Conservation (phyloP, 2,113 vertebrate species). For the Equus quagga region DNA sequence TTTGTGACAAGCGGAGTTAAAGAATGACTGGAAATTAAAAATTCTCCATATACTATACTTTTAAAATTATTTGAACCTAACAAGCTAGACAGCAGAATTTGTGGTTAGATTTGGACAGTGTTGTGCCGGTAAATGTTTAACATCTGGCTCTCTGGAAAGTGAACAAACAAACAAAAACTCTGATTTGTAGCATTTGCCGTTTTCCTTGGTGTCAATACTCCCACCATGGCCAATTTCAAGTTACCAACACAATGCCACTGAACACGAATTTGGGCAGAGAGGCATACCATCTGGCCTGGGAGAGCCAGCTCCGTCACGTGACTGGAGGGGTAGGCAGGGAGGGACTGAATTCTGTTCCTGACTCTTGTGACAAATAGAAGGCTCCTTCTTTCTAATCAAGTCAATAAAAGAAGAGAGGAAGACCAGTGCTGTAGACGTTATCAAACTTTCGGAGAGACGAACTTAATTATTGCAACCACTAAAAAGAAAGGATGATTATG, state of each 20-base stretch:
- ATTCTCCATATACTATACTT: background rate
- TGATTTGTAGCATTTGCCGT: background rate
- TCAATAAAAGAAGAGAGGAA: background rate
- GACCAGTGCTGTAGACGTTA: background rate
- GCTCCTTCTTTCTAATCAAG: background rate
- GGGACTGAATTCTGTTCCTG: background rate
- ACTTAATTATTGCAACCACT: background rate
- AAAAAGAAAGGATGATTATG: background rate
- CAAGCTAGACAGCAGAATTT: background rate
- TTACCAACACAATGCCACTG: background rate
- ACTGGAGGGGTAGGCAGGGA: background rate
- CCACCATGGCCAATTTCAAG: background rate
- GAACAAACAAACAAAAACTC: background rate
- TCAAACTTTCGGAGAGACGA: background rate
- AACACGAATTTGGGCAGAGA: background rate
- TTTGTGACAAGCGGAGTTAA: background rate
- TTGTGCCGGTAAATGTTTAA: background rate
- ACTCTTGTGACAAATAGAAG: background rate
- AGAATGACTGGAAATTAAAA: background rate
- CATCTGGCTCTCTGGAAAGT: background rate
- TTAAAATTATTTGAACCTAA: background rate
- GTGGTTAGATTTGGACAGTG: background rate
- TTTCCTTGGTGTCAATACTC: background rate
- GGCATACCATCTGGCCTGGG: fast-evolving
- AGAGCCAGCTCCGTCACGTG: background rate